These are phyloP conservation scores for Masnerella sp. DNA, from an alignment of 2,888 invertebrate genomes.

Conservation along the genomic window DNA sequence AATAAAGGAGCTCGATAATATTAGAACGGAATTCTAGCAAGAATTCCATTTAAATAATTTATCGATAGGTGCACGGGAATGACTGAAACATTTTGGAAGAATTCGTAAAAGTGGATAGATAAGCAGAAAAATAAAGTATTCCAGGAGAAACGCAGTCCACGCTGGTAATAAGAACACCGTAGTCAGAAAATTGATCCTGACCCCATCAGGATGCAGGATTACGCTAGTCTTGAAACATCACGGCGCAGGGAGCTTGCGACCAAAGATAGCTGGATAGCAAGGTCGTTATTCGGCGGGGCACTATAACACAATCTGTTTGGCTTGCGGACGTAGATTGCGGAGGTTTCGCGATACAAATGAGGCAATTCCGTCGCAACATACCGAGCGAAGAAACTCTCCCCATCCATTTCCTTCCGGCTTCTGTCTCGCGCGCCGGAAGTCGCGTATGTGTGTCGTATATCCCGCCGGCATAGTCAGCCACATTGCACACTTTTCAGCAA, in stretches of 20 bases:
- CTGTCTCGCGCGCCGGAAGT: slow-evolving; percentile 42
- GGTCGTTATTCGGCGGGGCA: slow-evolving; percentile 44
- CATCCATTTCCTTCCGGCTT: slow-evolving; percentile 50
- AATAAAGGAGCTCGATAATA: too few species aligned
- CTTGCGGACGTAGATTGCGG: slow-evolving; percentile 51
- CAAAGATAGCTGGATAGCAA: slow-evolving; percentile 51
- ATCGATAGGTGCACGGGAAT: not conserved
- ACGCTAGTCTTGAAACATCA: slow-evolving; percentile 38
- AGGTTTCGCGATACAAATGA: slow-evolving; percentile 64
- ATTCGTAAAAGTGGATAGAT: slow-evolving; percentile 14
- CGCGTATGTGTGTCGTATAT: slow-evolving; percentile 51
- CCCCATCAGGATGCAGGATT: slow-evolving; percentile 43
- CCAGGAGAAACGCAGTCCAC: slow-evolving; percentile 4
- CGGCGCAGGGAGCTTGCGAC: slow-evolving; percentile 29
- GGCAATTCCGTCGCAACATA: slow-evolving; percentile 62
- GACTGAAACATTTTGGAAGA: not conserved
- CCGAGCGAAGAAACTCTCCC: slow-evolving; percentile 47
- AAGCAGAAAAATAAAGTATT: slow-evolving; percentile 29
- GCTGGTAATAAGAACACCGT: slow-evolving; percentile 21
- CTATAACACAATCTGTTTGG: slow-evolving; percentile 65
- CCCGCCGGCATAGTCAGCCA: slow-evolving; percentile 12
- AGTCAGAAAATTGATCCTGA: slow-evolving; percentile 38
- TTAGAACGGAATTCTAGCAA: too few species aligned
- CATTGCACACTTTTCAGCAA: slow-evolving; percentile 6
- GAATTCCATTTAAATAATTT: not conserved